Base-by-base conservation (phyloP, 1,140 invertebrate genomes). In the Muscidifurax raptorellus region DNA sequence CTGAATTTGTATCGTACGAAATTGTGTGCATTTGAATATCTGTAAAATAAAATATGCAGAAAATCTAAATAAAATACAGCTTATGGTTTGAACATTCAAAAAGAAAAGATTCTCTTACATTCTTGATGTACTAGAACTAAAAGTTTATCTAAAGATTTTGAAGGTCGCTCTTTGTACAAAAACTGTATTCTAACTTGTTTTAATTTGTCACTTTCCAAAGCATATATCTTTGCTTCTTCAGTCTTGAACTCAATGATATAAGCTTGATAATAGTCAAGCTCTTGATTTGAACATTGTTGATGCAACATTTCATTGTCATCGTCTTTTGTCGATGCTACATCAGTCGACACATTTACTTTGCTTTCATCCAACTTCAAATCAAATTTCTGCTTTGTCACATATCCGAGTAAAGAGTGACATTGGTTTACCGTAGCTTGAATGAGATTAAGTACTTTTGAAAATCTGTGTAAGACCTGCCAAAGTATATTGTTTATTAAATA, bases 361-460 rank as follows among this genome's bases (percentile, higher is more conserved):
- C 82, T 84, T 86, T 80, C 81, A 66, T 25, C 79, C 77, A 82
- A 82, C 86, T 67, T 28, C 72, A 83, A 22, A 89, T 87, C 28
- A 25, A 13, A 83, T 13, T 79, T 85, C 88, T 86, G 89, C 89
- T 96, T 96, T 1, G 94, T 92, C 66, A 96, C 94, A 90, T 95
- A 96, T n/a, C 95, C 95, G 69, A 97, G 88, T 81, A 96, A 89
- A 10, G 95, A 95, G 59, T 94, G 94, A 84, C 92, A 94, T 85
- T 94, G 94, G 90, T 97, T 97, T 4, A 97, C 94, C 12, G 96
- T 96, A n/a, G 96, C 96, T 93, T 97, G 96, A 80, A 97, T 95
- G 40, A 96, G 93, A 89, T 96, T 96, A 28, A 94, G 86, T 87
- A 94, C 92, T 36, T 94, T 92, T 13, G 94, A 88, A 90, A 96